Evolutionary conservation across 2,113 vertebrate genomes (phyloP).

Genomic region (Atlantisia rogersi): DNA sequence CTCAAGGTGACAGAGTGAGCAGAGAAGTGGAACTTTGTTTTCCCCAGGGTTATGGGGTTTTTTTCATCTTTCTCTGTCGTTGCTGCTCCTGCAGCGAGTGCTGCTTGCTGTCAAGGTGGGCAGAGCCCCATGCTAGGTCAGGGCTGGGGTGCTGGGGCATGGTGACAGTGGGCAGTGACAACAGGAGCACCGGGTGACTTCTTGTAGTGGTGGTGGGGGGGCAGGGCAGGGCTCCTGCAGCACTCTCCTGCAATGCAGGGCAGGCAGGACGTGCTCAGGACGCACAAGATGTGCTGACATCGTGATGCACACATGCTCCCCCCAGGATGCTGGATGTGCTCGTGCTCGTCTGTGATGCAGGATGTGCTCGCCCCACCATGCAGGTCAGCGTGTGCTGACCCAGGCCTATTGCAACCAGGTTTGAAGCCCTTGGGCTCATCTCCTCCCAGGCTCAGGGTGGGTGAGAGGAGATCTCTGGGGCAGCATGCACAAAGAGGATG

Average conservation of each 20-base stretch:
- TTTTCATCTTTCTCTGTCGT: background rate
- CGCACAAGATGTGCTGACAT: background rate
- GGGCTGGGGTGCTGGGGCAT: background rate
- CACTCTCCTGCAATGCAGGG: fast-evolving
- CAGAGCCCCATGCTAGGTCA: background rate
- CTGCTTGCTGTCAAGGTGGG: background rate
- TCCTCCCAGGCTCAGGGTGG: fast-evolving
- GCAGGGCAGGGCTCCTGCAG: background rate
- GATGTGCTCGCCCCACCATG: fast-evolving
- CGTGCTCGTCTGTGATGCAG: background rate
- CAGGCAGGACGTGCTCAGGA: background rate
- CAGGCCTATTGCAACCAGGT: fast-evolving
- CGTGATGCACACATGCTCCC: fast-evolving
- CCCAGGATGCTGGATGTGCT: too few species aligned
- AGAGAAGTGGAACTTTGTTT: background rate
- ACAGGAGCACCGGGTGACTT: background rate
- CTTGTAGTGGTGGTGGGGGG: background rate
- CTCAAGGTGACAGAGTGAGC: background rate
- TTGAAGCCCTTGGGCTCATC: fast-evolving
- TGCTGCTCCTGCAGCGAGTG: background rate
- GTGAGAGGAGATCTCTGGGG: background rate
- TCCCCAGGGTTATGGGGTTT: background rate
- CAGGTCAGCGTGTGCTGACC: fast-evolving
- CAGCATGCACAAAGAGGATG: background rate
- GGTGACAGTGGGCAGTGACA: background rate